Evolutionary conservation across 2,113 vertebrate genomes (phyloP).

Genomic region (Tenebrosternarchus preto): DNA sequence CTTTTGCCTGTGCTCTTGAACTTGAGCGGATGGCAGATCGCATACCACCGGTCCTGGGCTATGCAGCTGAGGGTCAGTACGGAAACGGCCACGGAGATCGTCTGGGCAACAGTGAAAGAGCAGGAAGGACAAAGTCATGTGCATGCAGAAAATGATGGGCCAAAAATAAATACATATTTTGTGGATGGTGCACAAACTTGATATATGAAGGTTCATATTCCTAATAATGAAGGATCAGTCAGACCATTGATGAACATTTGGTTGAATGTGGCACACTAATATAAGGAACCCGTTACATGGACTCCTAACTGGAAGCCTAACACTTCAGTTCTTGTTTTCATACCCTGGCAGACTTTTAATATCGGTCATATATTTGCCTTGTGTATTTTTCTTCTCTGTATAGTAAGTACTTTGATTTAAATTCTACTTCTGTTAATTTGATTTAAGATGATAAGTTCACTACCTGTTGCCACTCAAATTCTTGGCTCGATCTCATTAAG

Average conservation of each 20-base stretch:
- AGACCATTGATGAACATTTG: too few relatives aligned
- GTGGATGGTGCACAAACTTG: too few relatives aligned
- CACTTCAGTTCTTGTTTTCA: not conserved
- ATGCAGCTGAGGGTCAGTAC: slow-evolving; percentile 96
- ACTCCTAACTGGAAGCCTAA: too few relatives aligned
- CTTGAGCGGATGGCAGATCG: slow-evolving; percentile 96
- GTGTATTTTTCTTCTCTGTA: not conserved
- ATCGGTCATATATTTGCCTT: not conserved
- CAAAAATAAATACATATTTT: not conserved
- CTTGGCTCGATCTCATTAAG: too few relatives aligned
- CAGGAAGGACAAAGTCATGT: not conserved
- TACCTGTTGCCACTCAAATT: not conserved
- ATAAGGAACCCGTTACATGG: too few relatives aligned
- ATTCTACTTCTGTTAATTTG: not conserved
- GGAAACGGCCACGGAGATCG: slow-evolving; percentile 94
- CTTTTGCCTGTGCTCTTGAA: slow-evolving; percentile 96
- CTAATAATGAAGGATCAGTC: not conserved
- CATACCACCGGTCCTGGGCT: slow-evolving; percentile 96
- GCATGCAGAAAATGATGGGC: not conserved
- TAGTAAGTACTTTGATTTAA: not conserved
- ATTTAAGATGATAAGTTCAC: not conserved
- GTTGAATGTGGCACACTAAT: too few relatives aligned
- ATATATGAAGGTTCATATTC: not conserved
- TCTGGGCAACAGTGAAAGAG: slow-evolving; percentile 70
- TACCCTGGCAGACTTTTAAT: not conserved